These are phyloP conservation scores for Psylliodes chrysocephalus DNA, from an alignment of 2,888 invertebrate genomes.

Conservation along the genomic window DNA sequence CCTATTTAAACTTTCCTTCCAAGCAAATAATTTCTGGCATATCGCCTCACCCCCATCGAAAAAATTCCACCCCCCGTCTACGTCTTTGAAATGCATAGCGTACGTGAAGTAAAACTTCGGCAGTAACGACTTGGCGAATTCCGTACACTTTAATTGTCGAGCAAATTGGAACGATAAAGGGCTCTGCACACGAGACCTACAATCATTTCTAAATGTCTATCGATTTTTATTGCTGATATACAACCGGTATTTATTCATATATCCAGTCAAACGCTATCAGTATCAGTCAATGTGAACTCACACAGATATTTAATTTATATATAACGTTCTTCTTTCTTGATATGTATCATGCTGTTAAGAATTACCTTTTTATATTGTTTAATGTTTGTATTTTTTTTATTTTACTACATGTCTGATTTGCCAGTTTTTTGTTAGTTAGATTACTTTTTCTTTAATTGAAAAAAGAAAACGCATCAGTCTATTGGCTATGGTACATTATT, in stretches of 20 bases:
- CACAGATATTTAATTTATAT: no score
- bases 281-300: no score
- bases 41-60: background rate
- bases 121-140: slow-evolving; percentile 4
- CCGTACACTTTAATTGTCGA: slow-evolving; percentile 17
- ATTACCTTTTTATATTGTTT: no score
- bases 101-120: slow-evolving; percentile 12
- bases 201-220: slow-evolving; percentile 10
- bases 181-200: slow-evolving; percentile 15
- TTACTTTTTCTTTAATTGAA: no score
- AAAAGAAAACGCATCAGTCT: no score
- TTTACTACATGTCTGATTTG: no score
- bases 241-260: background rate
- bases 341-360: no score
- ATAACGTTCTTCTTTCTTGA: no score
- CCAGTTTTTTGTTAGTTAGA: no score
- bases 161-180: slow-evolving; percentile 18
- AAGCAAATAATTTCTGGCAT: background rate
- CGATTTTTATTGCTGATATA: background rate
- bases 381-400: no score
- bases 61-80: background rate
- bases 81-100: slow-evolving; percentile 7
- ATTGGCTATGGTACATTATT: no score
- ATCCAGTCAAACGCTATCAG: no score
- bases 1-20: background rate